Evolutionary conservation across 2,113 vertebrate genomes (phyloP).

Genomic region (Tupaia tana): DNA sequence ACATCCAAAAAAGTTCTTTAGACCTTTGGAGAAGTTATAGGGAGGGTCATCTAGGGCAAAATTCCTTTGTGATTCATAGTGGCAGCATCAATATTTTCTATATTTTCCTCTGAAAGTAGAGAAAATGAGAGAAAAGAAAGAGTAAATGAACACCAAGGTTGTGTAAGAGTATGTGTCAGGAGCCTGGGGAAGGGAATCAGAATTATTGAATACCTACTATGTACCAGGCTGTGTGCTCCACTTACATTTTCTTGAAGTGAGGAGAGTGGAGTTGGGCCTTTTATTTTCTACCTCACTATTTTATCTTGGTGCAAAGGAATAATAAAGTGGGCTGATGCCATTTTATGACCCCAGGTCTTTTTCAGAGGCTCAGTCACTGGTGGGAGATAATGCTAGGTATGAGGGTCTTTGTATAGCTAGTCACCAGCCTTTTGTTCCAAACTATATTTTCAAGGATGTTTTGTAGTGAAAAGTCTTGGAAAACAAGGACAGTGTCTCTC

Average conservation of each 20-base stretch:
- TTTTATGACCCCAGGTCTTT: neutral
- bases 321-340: neutral
- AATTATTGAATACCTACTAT: neutral
- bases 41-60: neutral
- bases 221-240: neutral
- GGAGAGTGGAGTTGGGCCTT: neutral
- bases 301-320: neutral
- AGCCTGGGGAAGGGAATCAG: neutral
- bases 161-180: neutral
- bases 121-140: constrained; percentile 2
- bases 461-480: constrained; percentile 15
- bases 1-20: neutral
- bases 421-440: neutral
- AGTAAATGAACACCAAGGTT: neutral
- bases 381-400: neutral
- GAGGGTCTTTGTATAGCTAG: neutral
- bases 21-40: neutral
- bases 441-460: neutral
- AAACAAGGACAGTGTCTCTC: neutral
- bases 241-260: neutral
- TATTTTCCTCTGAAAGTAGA: neutral
- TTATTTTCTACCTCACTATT: constrained; percentile 25
- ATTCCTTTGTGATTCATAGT: neutral
- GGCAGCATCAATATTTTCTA: neutral
- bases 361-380: neutral